Base-by-base conservation (phyloP, 2,797 vertebrate species). In the Typhlichthys eigenmanni region DNA sequence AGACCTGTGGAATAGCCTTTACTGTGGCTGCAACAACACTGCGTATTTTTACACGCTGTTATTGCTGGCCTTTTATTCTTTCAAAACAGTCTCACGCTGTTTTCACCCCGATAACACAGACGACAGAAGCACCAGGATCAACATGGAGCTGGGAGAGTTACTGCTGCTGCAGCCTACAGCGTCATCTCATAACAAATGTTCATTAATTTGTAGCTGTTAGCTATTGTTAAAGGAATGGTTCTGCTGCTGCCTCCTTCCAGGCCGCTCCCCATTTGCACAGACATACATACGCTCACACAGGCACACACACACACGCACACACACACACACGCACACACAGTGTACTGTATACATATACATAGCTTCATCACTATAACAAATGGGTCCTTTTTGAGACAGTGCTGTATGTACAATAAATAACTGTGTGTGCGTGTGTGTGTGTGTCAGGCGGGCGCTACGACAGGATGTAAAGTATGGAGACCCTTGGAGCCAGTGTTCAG, bases 391-490 rank as follows among this genome's bases (percentile, higher is more conserved):
- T 43, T 43, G 9, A 16, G 47, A 5, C 60, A 14, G 17, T 52
- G 29, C 62, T 13, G 38, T 54, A 10, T 57, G 46, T 52, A 11
- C 17, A 17, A 32, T 19, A n/a, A 55, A 12, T 62, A 46, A 47
- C 38, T 68, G 19, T 62, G 49, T 68, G 64, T 55, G 55, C 76
- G 58, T 70, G 45, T 66, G 48, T 70, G 63, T 66, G 70, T 66
- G 17, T 59, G 0, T 8, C 84, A 96, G 95, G 71, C 90, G 87
- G 48, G 87, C 93, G 0, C 89, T 92, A 38, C 92, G 94, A 82
- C 94, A 94, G 86, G 92, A 95, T 7, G 68, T 91, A 58, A 91
- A 91, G 60, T 85, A 92, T 11, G 86, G 92, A 16, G 92, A 95
- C 72, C 91, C 80, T 7, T 85, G 87, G 87, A 93, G 90, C 72